Base-by-base conservation (phyloP, 2,113 vertebrate genomes). In the Protobothrops mucrosquamatus region DNA sequence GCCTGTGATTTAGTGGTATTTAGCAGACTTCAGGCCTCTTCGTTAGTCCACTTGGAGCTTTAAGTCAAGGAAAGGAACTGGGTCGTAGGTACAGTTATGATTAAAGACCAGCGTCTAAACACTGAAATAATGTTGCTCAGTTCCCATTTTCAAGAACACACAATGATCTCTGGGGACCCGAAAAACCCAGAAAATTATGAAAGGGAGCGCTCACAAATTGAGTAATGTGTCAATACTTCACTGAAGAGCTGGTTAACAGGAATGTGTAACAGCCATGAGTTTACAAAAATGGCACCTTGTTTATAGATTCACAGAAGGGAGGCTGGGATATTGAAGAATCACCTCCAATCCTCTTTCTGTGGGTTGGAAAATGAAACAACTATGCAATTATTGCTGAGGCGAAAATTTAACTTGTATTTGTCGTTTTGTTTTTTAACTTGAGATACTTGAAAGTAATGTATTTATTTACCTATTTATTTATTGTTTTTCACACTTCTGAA, bases 41-140 rank as follows among this genome's bases (percentile, higher is more conserved):
- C 54, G 46, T 6, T 12, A 57, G n/a, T 26, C 52, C 52, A 69
- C 51, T 46, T 52, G 85, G 57, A 48, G 85, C 56, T 61, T 92
- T 61, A 29, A 87, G 23, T 87, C 54, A 92, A 87, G 20, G 91
- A 94, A 85, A 56, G 2, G 15, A 24, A 6, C 87, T 89, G 87
- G 85, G 92, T 91, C 59, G 74, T 48, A 61, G 61, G 94, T 93
- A 93, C 55, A 91, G 89, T 92, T 92, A 94, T 61, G 93, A 94
- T 96, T 89, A 94, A 96, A 93, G 94, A 92, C 95, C 39, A 6
- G 92, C 95, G 22, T 94, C 93, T 39, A 92, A 87, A 92, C 96
- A 94, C 92, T 22, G 90, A 89, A 85, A 57, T 92, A 93, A 90
- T 91, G 6, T 88, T 26, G 87, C 85, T 86, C 64, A 87, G 20